Percentiles rank a stretch among this genome's conserved stretches.
These are phyloP conservation scores for Sebastolobus alascanus DNA, from an alignment of 2,797 vertebrate species.

Conservation along the genomic window DNA sequence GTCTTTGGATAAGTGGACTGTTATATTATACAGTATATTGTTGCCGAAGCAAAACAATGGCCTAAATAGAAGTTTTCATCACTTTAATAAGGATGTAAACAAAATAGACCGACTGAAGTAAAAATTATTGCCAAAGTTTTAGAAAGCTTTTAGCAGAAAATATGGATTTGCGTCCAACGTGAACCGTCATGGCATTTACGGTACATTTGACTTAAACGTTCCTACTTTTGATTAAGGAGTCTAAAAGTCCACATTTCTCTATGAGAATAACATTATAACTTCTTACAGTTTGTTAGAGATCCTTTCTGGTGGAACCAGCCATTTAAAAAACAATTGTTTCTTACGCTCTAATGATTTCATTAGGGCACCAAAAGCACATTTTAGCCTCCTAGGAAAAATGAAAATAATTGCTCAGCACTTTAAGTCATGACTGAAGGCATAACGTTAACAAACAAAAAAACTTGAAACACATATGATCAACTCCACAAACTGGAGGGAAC, in stretches of 20 bases:
- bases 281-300: not conserved
- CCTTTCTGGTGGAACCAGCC: not conserved
- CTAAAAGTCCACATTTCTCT: not conserved
- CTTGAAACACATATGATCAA: not conserved
- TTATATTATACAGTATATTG: not conserved
- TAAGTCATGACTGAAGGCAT: not conserved
- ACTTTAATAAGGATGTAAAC: not conserved
- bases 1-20: not conserved
- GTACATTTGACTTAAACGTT: not conserved
- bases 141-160: not conserved
- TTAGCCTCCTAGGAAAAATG: not conserved
- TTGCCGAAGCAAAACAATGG: not conserved
- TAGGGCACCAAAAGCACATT: not conserved
- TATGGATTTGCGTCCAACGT: not conserved
- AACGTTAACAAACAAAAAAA: not conserved
- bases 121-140: not conserved
- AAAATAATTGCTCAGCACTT: not conserved
- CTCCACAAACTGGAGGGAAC: conserved; percentile 5
- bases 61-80: not conserved
- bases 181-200: not conserved
- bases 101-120: not conserved
- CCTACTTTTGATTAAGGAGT: not conserved
- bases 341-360: not conserved
- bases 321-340: not conserved
- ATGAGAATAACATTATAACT: not conserved